A percentile compares a stretch with the other conserved stretches of the same genome.
Conservation (phyloP, 2,113 vertebrate species). For the Mus pahari region DNA sequence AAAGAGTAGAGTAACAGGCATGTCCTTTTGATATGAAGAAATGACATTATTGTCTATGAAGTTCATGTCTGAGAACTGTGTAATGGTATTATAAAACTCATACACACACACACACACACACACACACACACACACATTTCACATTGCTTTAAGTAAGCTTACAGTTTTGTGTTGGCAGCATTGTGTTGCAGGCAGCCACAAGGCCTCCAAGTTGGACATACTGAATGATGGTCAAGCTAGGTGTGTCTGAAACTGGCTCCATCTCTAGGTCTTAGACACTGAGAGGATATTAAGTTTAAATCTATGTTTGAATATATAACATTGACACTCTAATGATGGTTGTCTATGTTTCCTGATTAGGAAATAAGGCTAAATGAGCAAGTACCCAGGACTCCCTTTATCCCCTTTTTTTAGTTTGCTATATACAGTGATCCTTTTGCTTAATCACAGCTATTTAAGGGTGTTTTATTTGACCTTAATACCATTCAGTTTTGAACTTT, state of each 20-base stretch:
- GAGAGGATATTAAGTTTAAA: background rate
- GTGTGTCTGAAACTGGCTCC: conserved; percentile 30
- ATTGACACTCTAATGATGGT: background rate
- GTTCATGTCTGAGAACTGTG: background rate
- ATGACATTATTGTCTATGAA: background rate
- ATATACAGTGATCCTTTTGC: conserved; percentile 8
- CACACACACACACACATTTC: background rate
- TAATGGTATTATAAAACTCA: background rate
- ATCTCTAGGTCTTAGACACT: conserved; percentile 7
- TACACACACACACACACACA: background rate
- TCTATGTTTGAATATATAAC: conserved; percentile 31
- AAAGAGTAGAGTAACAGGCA: background rate
- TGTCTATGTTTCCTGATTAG: background rate
- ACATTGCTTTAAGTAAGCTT: background rate
- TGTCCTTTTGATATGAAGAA: background rate
- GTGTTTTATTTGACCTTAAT: conserved; percentile 41
- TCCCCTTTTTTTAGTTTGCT: background rate
- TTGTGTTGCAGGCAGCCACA: background rate
- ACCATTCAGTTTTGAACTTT: conserved; percentile 50
- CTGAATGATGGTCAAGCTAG: background rate
- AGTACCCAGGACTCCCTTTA: background rate
- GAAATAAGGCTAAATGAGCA: background rate
- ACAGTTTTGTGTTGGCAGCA: background rate
- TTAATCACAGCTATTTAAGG: background rate
- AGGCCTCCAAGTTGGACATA: background rate